These are phyloP conservation scores for Pangasius mekongensis DNA, from an alignment of 2,797 vertebrate species.

Conservation along the genomic window DNA sequence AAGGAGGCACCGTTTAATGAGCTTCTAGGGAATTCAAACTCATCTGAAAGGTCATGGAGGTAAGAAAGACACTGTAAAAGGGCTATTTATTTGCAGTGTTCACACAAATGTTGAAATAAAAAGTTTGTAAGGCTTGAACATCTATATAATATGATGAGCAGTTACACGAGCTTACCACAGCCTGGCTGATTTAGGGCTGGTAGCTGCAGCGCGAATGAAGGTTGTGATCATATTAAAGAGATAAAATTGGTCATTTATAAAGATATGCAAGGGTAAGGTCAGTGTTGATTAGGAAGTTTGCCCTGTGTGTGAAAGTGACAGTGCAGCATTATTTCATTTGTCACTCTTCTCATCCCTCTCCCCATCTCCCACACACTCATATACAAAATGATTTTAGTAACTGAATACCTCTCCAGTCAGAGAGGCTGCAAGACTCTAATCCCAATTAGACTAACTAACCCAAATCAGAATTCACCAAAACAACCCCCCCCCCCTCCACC, in stretches of 20 bases:
- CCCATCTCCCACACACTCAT: background rate
- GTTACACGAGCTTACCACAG: background rate
- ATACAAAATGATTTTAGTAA: constrained; percentile 12
- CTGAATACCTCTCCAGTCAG: constrained; percentile 52
- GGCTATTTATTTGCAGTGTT: constrained; percentile 16
- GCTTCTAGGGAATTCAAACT: constrained; percentile 69
- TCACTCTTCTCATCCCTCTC: constrained; percentile 16
- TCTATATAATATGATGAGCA: background rate
- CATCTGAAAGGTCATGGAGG: constrained; percentile 35
- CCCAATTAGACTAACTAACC: constrained; percentile 57
- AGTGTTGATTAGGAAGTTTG: background rate
- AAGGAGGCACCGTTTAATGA: constrained; percentile 68
- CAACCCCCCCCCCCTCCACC: constrained; percentile 6
- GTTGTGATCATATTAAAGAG: constrained; percentile 1
- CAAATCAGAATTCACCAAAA: constrained; percentile 50
- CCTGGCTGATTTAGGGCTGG: background rate
- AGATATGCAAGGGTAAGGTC: background rate
- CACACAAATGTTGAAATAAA: background rate
- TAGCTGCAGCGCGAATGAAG: background rate
- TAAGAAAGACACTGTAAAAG: background rate
- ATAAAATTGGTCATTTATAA: background rate
- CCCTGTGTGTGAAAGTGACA: constrained; percentile 2
- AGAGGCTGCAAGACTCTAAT: constrained; percentile 59
- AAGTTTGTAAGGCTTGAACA: background rate
- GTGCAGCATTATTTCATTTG: constrained; percentile 2